A percentile compares a stretch with the other conserved stretches of the same genome.
phyloP scores from a whole-genome alignment of 2,113 vertebrate species.

The Nycticorax nycticorax region DNA sequence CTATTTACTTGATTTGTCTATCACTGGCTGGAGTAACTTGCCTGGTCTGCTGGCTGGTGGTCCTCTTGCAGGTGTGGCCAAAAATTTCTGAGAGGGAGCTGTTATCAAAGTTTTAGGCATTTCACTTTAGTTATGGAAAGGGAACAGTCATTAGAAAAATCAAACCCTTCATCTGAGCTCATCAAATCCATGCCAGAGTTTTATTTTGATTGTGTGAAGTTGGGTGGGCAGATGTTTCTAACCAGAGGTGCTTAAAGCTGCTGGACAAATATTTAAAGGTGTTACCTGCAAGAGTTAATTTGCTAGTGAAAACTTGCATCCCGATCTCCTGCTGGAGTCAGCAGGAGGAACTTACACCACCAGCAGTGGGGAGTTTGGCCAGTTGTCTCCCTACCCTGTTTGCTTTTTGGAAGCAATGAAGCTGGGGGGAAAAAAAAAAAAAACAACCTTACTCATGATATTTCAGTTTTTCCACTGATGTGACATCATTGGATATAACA shows the following conservation, averaged over 20 bases:
- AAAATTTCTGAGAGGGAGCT: neutral
- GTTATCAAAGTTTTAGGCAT: neutral
- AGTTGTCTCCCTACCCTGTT: neutral
- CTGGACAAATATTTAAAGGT: neutral
- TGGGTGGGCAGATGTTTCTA: neutral
- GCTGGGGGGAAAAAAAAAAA: neutral
- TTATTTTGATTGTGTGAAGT: neutral
- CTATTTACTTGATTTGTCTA: neutral
- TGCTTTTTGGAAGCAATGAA: neutral
- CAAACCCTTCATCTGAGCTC: neutral
- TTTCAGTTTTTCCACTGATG: constrained; percentile 65
- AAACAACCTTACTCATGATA: neutral
- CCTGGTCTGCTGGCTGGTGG: neutral
- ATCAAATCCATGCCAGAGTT: neutral
- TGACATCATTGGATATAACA: constrained; percentile 64
- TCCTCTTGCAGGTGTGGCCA: neutral
- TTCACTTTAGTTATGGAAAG: neutral
- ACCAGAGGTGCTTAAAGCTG: neutral
- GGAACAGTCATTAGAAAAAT: neutral
- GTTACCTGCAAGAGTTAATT: neutral
- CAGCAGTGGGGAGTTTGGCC: neutral
- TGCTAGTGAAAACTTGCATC: neutral
- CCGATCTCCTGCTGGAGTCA: neutral
- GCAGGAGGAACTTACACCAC: neutral
- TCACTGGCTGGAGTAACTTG: neutral